A percentile compares a stretch with the other conserved stretches of the same genome.
phyloP scores from a whole-genome alignment of 2,888 invertebrate species.

The Mesoligia furuncula region DNA sequence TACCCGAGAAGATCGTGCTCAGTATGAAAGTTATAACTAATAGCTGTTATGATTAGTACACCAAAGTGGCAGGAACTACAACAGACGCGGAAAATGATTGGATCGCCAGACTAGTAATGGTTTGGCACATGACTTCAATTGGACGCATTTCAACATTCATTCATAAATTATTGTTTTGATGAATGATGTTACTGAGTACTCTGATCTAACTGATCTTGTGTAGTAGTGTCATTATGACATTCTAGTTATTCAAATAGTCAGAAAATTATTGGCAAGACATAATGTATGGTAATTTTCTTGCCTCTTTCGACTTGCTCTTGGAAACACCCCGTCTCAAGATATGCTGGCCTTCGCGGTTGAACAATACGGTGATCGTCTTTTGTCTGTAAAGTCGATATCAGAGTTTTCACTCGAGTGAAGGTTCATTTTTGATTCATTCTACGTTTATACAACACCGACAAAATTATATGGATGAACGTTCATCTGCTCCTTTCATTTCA shows the following conservation, averaged over 20 bases:
- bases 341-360: background rate
- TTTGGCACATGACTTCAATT: slow-evolving; percentile 46
- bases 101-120: slow-evolving; percentile 12
- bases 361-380: background rate
- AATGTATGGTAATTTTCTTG: background rate
- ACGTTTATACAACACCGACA: background rate
- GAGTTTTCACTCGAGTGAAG: background rate
- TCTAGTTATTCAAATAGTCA: slow-evolving; percentile 15
- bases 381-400: background rate
- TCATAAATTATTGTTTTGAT: slow-evolving; percentile 49
- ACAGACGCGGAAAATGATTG: slow-evolving; percentile 21
- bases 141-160: slow-evolving; percentile 51
- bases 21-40: background rate
- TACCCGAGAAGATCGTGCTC: background rate
- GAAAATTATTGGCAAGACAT: slow-evolving; percentile 4
- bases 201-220: slow-evolving; percentile 28
- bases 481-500: background rate
- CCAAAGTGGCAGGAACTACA: slow-evolving; percentile 11
- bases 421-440: background rate
- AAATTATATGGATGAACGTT: background rate
- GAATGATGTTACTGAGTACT: slow-evolving; percentile 39
- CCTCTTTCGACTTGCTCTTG: background rate
- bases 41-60: background rate
- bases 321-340: background rate
- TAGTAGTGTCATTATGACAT: slow-evolving; percentile 3